Conservation (phyloP, 1,140 invertebrate species). For the Drosophila punjabiensis region DNA sequence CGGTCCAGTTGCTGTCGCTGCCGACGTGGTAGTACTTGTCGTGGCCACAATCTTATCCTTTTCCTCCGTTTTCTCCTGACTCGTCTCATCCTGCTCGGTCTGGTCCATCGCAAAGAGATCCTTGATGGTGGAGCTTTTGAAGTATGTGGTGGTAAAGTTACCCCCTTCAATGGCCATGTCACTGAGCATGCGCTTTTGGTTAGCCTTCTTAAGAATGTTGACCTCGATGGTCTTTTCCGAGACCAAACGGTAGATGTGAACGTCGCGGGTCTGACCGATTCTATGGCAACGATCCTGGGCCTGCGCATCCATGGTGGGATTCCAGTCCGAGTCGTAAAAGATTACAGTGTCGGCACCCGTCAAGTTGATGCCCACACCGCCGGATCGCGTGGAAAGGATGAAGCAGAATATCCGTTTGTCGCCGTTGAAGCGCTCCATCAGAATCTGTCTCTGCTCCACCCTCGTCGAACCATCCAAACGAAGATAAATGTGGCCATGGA, state of each 20-base stretch:
- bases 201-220: conserved; percentile 99
- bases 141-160: conserved; percentile 99
- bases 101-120: conserved; percentile 95
- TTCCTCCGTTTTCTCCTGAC: conserved; percentile 54
- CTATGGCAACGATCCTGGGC: conserved; percentile 99
- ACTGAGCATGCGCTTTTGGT: conserved; percentile 98
- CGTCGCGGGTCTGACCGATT: conserved; percentile 99
- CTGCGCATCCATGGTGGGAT: conserved; percentile 99
- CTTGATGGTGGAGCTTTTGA: conserved; percentile 97
- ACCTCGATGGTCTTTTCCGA: conserved; percentile 99
- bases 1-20: neutral
- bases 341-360: conserved; percentile 99
- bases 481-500: conserved; percentile 98
- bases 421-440: conserved; percentile 99
- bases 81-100: conserved; percentile 89
- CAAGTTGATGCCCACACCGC: conserved; percentile 99
- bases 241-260: conserved; percentile 98
- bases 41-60: conserved; percentile 56
- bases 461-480: conserved; percentile 98
- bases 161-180: conserved; percentile 99
- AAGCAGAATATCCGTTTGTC: conserved; percentile 98
- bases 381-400: conserved; percentile 98
- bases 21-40: conserved; percentile 10
- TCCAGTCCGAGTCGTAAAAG: conserved; percentile 99
- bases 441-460: conserved; percentile 96